Percentiles rank a stretch among this genome's conserved stretches.
phyloP scores from a whole-genome alignment of 2,113 vertebrate species.

The Periophthalmodon schlosseri region DNA sequence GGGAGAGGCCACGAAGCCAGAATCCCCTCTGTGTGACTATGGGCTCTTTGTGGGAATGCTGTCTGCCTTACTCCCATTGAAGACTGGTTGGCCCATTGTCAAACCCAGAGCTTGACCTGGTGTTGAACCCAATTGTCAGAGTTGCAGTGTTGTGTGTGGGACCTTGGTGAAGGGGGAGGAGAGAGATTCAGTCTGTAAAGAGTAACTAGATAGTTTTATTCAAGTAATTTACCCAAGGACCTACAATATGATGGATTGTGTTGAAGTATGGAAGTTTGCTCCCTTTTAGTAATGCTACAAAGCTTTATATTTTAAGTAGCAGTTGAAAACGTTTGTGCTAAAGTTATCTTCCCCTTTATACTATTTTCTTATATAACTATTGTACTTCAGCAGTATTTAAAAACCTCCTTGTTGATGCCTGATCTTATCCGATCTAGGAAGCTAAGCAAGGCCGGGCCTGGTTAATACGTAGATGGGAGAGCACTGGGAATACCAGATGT shows the following conservation, averaged over 20 bases:
- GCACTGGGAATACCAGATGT: no score
- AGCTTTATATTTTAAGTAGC: background rate
- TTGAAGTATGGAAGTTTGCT: background rate
- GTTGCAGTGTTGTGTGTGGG: slow-evolving; percentile 85
- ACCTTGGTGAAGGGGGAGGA: slow-evolving; percentile 76
- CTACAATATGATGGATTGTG: background rate
- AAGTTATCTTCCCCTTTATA: no score
- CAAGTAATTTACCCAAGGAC: background rate
- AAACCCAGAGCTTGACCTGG: slow-evolving; percentile 95
- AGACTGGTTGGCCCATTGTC: slow-evolving; percentile 93
- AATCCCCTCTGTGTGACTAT: slow-evolving; percentile 71
- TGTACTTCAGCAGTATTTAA: no score
- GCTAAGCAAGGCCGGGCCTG: no score
- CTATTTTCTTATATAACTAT: no score
- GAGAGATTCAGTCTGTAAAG: slow-evolving; percentile 50
- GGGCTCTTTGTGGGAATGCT: slow-evolving; percentile 78
- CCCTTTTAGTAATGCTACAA: no score
- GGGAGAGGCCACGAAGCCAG: slow-evolving; percentile 76
- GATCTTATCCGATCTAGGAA: no score
- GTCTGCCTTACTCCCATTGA: slow-evolving; percentile 89
- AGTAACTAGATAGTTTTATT: slow-evolving; percentile 2
- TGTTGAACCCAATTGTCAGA: slow-evolving; percentile 99
- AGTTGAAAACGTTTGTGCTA: background rate
- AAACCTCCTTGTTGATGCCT: no score
- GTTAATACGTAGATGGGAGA: no score